Conservation (phyloP, 2,888 invertebrate species). For the Polydrusus tereticollis region DNA sequence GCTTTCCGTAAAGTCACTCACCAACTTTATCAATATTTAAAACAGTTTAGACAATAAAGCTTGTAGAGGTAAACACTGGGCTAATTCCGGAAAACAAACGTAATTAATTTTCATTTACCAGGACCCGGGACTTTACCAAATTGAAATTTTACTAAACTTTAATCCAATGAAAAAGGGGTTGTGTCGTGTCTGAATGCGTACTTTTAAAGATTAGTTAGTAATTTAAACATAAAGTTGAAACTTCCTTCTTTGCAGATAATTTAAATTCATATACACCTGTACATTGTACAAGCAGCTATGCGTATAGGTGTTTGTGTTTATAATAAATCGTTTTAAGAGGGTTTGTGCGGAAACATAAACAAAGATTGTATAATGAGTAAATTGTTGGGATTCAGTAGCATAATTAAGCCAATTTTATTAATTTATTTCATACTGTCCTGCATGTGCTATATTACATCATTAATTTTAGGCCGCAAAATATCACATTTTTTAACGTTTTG, state of each 20-base stretch:
- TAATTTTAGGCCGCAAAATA: no score
- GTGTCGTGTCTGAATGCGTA: constrained; percentile 10
- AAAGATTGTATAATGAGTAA: no score
- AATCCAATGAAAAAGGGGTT: constrained; percentile 37
- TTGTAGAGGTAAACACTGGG: constrained; percentile 27
- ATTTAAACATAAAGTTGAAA: constrained; percentile 26
- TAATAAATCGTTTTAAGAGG: not conserved
- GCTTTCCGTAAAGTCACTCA: not conserved
- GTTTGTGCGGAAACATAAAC: not conserved
- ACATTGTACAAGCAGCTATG: not conserved
- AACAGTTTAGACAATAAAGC: constrained; percentile 36
- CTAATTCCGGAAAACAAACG: constrained; percentile 32
- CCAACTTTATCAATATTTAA: constrained; percentile 14
- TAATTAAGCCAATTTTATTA: no score
- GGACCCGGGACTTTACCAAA: constrained; percentile 34
- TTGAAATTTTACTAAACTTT: constrained; percentile 43
- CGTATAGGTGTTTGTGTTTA: no score
- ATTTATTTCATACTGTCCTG: no score
- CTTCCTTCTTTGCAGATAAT: not conserved
- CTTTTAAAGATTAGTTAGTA: constrained; percentile 36
- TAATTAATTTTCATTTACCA: constrained; percentile 42
- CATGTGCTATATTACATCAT: no score
- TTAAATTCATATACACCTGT: not conserved
- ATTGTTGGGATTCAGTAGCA: no score
- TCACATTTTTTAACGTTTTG: no score